phyloP scores from a whole-genome alignment of 2,888 invertebrate genomes.

The Temnothorax ravouxi region DNA sequence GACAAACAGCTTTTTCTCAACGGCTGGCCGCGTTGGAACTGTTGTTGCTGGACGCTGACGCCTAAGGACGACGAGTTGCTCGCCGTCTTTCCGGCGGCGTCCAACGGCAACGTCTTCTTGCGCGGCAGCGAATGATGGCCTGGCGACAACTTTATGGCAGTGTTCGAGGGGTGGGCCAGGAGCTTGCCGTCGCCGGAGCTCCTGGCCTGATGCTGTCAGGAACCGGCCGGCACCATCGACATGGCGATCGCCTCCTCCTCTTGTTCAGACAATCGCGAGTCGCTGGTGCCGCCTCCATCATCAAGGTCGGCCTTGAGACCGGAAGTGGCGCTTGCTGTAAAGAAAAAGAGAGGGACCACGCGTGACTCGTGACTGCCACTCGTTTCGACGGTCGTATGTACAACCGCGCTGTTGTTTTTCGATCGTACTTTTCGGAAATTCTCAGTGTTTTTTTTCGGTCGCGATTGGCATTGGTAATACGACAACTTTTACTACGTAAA shows the following conservation, averaged over 20 bases:
- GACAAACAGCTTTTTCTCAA: constrained; percentile 88
- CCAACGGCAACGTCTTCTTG: constrained; percentile 82
- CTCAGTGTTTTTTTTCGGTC: constrained; percentile 12
- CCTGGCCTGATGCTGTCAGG: constrained; percentile 88
- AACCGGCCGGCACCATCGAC: constrained; percentile 85
- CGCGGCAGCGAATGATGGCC: constrained; percentile 87
- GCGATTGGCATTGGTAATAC: constrained; percentile 31
- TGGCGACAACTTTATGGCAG: constrained; percentile 84
- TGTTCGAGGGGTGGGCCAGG: constrained; percentile 81
- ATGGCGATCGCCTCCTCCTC: constrained; percentile 87
- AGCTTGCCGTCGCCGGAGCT: constrained; percentile 86
- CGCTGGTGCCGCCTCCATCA: constrained; percentile 78
- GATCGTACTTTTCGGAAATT: constrained; percentile 16
- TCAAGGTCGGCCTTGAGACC: constrained; percentile 80
- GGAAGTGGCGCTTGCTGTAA: constrained; percentile 74
- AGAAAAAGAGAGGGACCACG: constrained; percentile 35
- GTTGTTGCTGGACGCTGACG: constrained; percentile 57
- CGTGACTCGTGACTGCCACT: constrained; percentile 30
- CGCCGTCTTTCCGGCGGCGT: constrained; percentile 70
- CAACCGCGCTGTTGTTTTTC: background rate
- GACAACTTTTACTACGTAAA: background rate
- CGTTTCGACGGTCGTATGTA: constrained; percentile 3
- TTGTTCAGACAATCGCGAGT: constrained; percentile 81
- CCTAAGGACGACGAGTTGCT: constrained; percentile 59
- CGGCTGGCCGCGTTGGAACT: constrained; percentile 90